phyloP scores from a whole-genome alignment of 1,140 invertebrate genomes.

The Littorina saxatilis region DNA sequence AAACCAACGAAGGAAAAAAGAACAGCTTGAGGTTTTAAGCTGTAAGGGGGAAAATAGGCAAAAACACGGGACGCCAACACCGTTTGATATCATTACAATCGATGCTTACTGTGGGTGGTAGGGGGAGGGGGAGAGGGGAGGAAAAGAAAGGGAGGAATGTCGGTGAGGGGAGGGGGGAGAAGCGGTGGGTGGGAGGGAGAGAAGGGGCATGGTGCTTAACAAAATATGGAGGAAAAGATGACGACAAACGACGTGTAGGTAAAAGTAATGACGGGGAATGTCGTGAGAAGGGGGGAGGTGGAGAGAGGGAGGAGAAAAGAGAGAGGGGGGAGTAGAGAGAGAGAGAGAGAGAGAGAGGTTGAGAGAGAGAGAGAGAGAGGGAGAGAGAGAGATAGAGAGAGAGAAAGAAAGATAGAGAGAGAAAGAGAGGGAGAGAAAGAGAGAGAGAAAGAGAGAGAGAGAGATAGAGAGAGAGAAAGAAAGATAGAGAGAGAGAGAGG shows the following conservation, averaged over 20 bases:
- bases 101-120: neutral
- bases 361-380: neutral
- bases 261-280: neutral
- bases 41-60: no score
- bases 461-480: no score
- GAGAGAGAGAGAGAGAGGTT: conserved; percentile 26
- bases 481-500: conserved; percentile 14
- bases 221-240: neutral
- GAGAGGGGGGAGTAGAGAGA: conserved; percentile 16
- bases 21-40: no score
- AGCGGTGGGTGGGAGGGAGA: neutral
- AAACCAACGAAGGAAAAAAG: neutral
- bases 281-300: neutral
- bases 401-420: neutral
- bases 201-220: neutral
- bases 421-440: neutral
- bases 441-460: conserved; percentile 4
- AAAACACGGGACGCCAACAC: neutral
- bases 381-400: neutral
- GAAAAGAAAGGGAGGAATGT: neutral
- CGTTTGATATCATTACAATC: neutral
- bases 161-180: neutral
- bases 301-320: neutral
- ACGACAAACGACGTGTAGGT: neutral
- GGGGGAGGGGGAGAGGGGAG: neutral